A percentile compares a stretch with the other conserved stretches of the same genome.
Conservation (phyloP, 2,113 vertebrate genomes). For the Mesocricetus auratus region DNA sequence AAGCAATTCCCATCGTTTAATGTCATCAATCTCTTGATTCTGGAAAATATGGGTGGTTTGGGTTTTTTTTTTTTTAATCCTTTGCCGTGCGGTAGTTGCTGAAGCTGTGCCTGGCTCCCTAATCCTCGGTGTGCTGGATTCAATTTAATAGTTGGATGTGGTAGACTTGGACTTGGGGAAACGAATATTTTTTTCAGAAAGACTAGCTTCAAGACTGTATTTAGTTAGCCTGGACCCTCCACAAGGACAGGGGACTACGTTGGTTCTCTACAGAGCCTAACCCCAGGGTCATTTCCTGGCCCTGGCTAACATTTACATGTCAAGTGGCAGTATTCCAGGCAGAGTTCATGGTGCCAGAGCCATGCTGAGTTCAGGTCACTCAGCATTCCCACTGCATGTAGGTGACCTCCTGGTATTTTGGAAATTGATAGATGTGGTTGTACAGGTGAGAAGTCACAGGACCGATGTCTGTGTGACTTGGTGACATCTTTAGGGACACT, state of each 20-base stretch:
- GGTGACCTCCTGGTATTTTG: neutral
- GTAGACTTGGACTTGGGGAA: constrained; percentile 48
- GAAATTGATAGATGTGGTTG: neutral
- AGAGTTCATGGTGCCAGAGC: neutral
- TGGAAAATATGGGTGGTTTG: constrained; percentile 67
- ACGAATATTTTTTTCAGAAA: neutral
- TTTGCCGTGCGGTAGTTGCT: constrained; percentile 50
- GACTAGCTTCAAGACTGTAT: neutral
- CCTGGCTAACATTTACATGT: neutral
- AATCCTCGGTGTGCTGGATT: constrained; percentile 57
- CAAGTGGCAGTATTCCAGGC: neutral
- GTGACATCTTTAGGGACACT: neutral
- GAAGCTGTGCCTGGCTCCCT: constrained; percentile 14
- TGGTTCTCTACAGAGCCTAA: neutral
- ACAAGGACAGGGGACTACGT: neutral
- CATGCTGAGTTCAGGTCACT: neutral
- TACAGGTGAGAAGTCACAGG: constrained; percentile 27
- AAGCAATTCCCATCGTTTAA: constrained; percentile 60
- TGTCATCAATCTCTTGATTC: constrained; percentile 69
- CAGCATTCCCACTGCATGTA: neutral
- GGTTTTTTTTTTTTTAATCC: neutral
- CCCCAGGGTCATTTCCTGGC: neutral
- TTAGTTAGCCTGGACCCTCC: constrained; percentile 3
- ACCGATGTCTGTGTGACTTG: neutral
- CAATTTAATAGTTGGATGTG: constrained; percentile 61